A percentile compares a stretch with the other conserved stretches of the same genome.
Evolutionary conservation across 2,797 vertebrate species (phyloP).

Genomic region (Neostethus bicornis): DNA sequence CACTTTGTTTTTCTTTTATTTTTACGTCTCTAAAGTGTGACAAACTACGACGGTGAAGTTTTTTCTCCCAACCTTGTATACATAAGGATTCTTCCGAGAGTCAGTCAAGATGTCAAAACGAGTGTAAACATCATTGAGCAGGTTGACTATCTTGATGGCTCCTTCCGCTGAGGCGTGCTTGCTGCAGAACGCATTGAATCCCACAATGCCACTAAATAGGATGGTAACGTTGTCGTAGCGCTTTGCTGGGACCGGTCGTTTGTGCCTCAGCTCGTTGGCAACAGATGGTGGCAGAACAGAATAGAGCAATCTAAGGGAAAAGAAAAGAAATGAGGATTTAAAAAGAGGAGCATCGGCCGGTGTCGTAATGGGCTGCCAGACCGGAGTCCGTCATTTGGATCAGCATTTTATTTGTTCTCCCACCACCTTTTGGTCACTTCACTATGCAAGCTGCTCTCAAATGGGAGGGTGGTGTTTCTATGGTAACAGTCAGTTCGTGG

Average conservation of each 20-base stretch:
- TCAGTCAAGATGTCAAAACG: conserved; percentile 98
- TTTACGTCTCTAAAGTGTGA: conserved; percentile 22
- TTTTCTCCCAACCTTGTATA: conserved; percentile 89
- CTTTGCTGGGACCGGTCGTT: conserved; percentile 94
- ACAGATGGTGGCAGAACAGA: conserved; percentile 96
- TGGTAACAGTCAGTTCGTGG: conserved; percentile 74
- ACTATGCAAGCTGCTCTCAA: conserved; percentile 58
- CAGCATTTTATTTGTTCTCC: conserved; percentile 59
- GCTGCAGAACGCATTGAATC: conserved; percentile 96
- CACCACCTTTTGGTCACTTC: conserved; percentile 70
- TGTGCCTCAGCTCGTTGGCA: conserved; percentile 97
- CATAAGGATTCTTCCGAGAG: conserved; percentile 95
- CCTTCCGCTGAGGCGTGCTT: conserved; percentile 98
- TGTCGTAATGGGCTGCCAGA: conserved; percentile 32
- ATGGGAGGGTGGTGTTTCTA: conserved; percentile 65
- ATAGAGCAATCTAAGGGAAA: conserved; percentile 87
- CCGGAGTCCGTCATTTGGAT: conserved; percentile 40
- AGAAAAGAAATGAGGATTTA: conserved; percentile 27
- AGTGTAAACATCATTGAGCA: conserved; percentile 97
- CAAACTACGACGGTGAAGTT: conserved; percentile 21
- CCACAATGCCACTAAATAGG: conserved; percentile 97
- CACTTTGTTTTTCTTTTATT: no score
- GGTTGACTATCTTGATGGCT: conserved; percentile 99
- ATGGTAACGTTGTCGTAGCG: conserved; percentile 98
- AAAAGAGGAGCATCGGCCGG: conserved; percentile 9